Evolutionary conservation across 2,113 vertebrate genomes (phyloP), one percentile per base, ranked within the genome.

Genomic region (Oreochromis spilurus): DNA sequence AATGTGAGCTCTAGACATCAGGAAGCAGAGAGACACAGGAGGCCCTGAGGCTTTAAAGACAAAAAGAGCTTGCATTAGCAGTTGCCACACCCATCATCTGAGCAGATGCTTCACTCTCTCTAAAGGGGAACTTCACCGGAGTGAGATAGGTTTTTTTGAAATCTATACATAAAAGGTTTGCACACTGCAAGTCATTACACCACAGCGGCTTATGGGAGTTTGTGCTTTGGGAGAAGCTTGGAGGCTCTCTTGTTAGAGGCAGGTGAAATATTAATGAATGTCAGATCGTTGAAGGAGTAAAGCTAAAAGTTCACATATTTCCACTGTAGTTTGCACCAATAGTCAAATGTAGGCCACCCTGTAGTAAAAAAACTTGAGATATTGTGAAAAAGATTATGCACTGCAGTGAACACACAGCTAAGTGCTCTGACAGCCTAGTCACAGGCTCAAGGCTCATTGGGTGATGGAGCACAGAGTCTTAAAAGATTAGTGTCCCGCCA

Each of bases 401-500:
- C 84, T 31, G 50, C 79, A 81, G 7, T 43, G 36, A 55, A 81
- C 7, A 26, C 79, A 45, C 54, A 43, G 36, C 24, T 36, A 29
- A 85, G 77, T 81, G 88, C 85, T 87, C 24, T 81, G 84, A 81
- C 84, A 77, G 86, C 7, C 7, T 11, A 26, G 53, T 31, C 52
- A 38, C 84, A 38, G 48, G 62, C 91, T 79, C 80, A 57, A 70
- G 43, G 79, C 87, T 84, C 79, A 84, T 58, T 48, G 62, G 79
- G 62, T 84, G 83, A 91, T 72, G 82, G 93, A 87, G 83, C 84
- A 83, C 58, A 87, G 88, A 82, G 89, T 92, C 91, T 92, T 94
- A 93, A 93, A 38, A 93, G 90, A 95, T 90, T 94, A 94, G 87
- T 54, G 89, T 54, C 58, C 78, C 43, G 82, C 85, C 83, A 87